These are phyloP conservation scores for Myotis pilosus DNA, from an alignment of 2,797 vertebrate genomes.

Conservation along the genomic window DNA sequence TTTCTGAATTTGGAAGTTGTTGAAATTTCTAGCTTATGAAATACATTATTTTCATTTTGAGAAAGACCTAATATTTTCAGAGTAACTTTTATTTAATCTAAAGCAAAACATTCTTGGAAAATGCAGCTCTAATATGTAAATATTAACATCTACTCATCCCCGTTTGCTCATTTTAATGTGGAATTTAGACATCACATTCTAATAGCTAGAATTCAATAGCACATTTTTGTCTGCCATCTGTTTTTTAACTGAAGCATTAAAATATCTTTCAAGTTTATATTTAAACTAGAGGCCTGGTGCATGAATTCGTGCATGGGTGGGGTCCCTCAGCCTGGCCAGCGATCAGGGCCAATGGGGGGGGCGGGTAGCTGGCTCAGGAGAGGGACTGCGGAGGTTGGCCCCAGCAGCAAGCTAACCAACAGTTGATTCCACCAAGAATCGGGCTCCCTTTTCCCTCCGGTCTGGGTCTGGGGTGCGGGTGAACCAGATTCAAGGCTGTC, in stretches of 20 bases:
- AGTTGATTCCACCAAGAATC: too few relatives aligned
- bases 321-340: too few relatives aligned
- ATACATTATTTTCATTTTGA: slow-evolving; percentile 56
- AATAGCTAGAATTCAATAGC: slow-evolving; percentile 37
- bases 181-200: slow-evolving; percentile 56
- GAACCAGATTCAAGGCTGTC: too few relatives aligned
- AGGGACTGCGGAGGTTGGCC: too few relatives aligned
- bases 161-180: slow-evolving; percentile 44
- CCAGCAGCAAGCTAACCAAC: too few relatives aligned
- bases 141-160: slow-evolving; percentile 48
- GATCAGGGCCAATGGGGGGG: too few relatives aligned
- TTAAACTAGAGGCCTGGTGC: background rate
- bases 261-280: background rate
- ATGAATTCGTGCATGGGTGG: too few relatives aligned
- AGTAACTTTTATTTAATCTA: slow-evolving; percentile 50
- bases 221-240: slow-evolving; percentile 54
- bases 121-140: slow-evolving; percentile 57
- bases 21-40: slow-evolving; percentile 53
- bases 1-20: slow-evolving; percentile 41
- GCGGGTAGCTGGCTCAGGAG: fast-evolving
- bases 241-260: slow-evolving; percentile 44
- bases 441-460: too few relatives aligned
- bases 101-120: slow-evolving; percentile 54
- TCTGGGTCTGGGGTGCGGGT: too few relatives aligned
- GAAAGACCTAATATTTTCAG: slow-evolving; percentile 29